Conservation (phyloP, 2,888 invertebrate genomes). For the Rhopalosiphum nymphaeae region DNA sequence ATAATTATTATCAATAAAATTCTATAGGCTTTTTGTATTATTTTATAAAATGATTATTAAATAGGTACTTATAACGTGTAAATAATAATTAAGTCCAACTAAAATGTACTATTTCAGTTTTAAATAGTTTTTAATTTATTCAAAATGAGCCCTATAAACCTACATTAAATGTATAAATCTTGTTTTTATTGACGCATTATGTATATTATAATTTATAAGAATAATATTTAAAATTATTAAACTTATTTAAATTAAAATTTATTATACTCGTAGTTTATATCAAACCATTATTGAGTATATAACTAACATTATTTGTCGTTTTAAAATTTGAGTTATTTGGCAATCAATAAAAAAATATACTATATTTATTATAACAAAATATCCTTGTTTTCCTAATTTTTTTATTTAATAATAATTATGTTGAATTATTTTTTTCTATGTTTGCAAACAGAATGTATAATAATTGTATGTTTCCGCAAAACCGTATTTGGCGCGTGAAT, state of each 20-base stretch:
- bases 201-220: not conserved
- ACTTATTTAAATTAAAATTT: not conserved
- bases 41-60: not conserved
- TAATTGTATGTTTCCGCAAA: slow-evolving; percentile 60
- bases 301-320: not conserved
- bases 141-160: not conserved
- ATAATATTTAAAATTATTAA: not conserved
- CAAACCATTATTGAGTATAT: not conserved
- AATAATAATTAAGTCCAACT: not conserved
- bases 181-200: not conserved
- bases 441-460: slow-evolving; percentile 21
- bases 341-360: not conserved
- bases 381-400: not conserved
- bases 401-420: not conserved
- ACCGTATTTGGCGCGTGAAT: slow-evolving; percentile 63
- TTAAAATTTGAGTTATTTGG: not conserved
- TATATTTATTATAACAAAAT: not conserved
- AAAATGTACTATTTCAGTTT: not conserved
- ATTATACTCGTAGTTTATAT: not conserved
- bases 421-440: slow-evolving; percentile 30
- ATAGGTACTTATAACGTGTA: not conserved
- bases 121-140: not conserved
- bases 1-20: not conserved
- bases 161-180: not conserved
- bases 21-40: not conserved